Evolutionary conservation across 2,113 vertebrate species (phyloP).

Genomic region (Trinectes maculatus): DNA sequence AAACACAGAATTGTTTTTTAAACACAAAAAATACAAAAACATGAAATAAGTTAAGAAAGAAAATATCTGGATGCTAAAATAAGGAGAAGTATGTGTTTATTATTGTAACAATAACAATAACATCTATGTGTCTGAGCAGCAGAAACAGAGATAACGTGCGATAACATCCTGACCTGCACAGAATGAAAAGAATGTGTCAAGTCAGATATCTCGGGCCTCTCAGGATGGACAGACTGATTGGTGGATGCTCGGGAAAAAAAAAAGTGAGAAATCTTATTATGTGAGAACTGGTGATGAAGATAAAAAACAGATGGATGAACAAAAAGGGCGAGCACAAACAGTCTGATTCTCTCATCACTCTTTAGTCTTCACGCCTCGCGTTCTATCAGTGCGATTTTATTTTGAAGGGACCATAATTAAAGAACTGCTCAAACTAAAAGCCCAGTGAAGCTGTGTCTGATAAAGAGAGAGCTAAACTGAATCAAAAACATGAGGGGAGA

Average conservation of each 20-base stretch:
- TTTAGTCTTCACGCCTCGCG: not conserved
- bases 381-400: not conserved
- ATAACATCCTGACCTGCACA: not conserved
- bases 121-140: not conserved
- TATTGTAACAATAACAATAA: not conserved
- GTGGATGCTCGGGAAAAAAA: not conserved
- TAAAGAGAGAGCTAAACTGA: no score
- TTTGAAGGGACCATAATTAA: not conserved
- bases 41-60: no score
- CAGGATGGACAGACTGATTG: not conserved
- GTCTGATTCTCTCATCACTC: not conserved
- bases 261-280: conserved; percentile 7
- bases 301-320: not conserved
- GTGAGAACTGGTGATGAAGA: conserved; percentile 1
- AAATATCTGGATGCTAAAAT: not conserved
- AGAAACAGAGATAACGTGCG: not conserved
- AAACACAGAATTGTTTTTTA: not conserved
- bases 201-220: conserved; percentile 3
- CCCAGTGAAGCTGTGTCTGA: no score
- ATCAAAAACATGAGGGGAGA: no score
- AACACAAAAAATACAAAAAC: not conserved
- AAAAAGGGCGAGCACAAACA: not conserved
- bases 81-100: not conserved
- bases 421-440: no score
- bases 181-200: not conserved